Evolutionary conservation across 2,797 vertebrate species (phyloP).

Genomic region (Notoglanidium macrostoma): DNA sequence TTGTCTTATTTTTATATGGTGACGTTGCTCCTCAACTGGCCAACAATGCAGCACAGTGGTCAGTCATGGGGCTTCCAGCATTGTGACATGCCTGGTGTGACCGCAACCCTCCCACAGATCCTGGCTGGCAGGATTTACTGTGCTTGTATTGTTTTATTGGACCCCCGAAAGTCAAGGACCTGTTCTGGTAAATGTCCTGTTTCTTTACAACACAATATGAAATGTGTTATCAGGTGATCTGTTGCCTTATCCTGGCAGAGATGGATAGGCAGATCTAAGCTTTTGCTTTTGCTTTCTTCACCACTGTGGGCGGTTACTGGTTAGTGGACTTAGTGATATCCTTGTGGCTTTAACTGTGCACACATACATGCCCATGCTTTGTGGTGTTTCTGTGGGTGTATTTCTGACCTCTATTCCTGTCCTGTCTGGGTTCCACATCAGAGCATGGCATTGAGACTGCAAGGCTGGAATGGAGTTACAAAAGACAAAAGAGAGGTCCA

Average conservation of each 20-base stretch:
- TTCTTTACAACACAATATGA: slow-evolving; percentile 34
- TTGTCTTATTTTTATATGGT: slow-evolving; percentile 55
- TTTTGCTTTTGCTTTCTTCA: slow-evolving; percentile 7
- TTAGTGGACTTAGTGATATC: background rate
- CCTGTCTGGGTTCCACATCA: slow-evolving; percentile 4
- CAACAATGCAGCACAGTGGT: slow-evolving; percentile 46
- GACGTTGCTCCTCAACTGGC: slow-evolving; percentile 48
- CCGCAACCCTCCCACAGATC: slow-evolving; percentile 49
- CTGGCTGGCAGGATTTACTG: slow-evolving; percentile 49
- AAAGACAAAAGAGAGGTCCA: background rate
- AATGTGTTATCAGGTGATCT: slow-evolving; percentile 17
- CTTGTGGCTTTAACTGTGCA: background rate
- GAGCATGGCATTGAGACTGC: background rate
- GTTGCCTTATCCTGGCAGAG: background rate
- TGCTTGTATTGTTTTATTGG: slow-evolving; percentile 60
- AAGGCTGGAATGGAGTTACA: background rate
- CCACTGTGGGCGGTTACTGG: background rate
- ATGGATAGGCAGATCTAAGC: background rate
- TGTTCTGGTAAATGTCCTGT: slow-evolving; percentile 61
- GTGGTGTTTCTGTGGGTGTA: background rate
- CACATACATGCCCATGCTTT: slow-evolving; percentile 2
- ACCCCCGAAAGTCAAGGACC: slow-evolving; percentile 59
- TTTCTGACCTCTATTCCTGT: slow-evolving; percentile 17
- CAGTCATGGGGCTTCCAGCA: slow-evolving; percentile 40
- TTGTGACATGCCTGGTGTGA: slow-evolving; percentile 53